Evolutionary conservation across 1,140 invertebrate species (phyloP).

Genomic region (Thaumetopoea pityocampa): DNA sequence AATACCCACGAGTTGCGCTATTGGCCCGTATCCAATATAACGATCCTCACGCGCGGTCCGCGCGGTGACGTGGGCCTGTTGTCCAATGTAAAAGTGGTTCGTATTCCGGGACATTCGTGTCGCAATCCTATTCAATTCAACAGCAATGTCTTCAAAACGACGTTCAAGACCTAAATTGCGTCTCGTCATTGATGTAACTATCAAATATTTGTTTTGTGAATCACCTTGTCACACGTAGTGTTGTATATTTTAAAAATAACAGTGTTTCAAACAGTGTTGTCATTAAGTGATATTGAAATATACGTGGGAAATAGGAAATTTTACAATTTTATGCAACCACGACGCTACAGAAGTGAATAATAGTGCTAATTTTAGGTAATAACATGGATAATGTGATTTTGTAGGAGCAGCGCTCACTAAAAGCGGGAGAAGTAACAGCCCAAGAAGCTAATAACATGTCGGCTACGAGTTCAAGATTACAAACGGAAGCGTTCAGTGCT

Average conservation of each 20-base stretch:
- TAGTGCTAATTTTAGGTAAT: slow-evolving; percentile 26
- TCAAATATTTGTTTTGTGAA: slow-evolving; percentile 49
- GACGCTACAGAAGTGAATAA: too few species aligned
- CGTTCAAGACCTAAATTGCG: slow-evolving; percentile 58
- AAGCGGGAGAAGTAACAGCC: slow-evolving; percentile 87
- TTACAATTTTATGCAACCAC: too few species aligned
- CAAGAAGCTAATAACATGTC: slow-evolving; percentile 89
- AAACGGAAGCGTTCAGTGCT: slow-evolving; percentile 89
- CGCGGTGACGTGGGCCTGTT: slow-evolving; percentile 56
- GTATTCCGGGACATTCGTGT: slow-evolving; percentile 40
- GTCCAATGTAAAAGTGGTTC: slow-evolving; percentile 58
- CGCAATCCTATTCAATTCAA: slow-evolving; percentile 28
- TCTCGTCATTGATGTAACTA: slow-evolving; percentile 59
- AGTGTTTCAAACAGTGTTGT: slow-evolving; percentile 35
- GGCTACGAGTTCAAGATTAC: slow-evolving; percentile 86
- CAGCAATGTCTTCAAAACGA: slow-evolving; percentile 55
- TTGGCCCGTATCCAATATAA: slow-evolving; percentile 71
- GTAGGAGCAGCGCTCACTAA: slow-evolving; percentile 87
- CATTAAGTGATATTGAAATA: too few species aligned
- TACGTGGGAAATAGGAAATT: too few species aligned
- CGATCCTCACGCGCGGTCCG: slow-evolving; percentile 51
- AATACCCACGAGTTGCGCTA: slow-evolving; percentile 51
- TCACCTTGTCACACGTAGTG: slow-evolving; percentile 27
- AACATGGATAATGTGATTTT: slow-evolving; percentile 33
- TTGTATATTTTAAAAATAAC: slow-evolving; percentile 28